Base-by-base conservation (phyloP, 2,888 invertebrate genomes). In the Drosophila algonquin region DNA sequence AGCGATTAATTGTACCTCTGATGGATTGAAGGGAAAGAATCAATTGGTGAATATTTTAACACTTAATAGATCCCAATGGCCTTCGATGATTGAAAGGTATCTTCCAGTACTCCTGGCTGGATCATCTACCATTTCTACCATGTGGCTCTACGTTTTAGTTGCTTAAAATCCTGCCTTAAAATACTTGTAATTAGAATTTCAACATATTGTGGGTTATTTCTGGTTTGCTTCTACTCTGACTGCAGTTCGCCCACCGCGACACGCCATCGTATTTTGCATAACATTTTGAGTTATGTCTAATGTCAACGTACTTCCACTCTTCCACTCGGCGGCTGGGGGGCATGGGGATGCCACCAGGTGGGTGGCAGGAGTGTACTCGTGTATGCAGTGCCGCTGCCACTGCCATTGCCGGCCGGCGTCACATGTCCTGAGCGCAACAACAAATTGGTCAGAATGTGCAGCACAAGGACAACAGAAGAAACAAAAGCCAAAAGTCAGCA, bases 221-320 rank as follows among this genome's bases (percentile, higher is more conserved):
- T 40, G 14, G 40, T 2, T 14, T 3, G 12, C 40, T 14, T 40
- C 40, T 5, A 14, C 14, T 45, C 67, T 50, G 18, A 40, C 44
- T 59, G 59, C 21, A 21, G 21, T 21, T 45, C 51, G 27, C 47
- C 55, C 58, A 52, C 40, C 30, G 24, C 63, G 40, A 77, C 88
- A 83, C 88, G 82, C 88, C 83, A 83, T 75, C 70, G 83, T 83
- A 64, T 73, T 75, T 75, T 73, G 75, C 87, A 69, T 65, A 76
- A 74, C 70, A 79, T 87, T 87, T 85, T 82, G 88, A 88, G 88
- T 85, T 76, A 87, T 85, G 86, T 70, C 84, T 84, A 81, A 89
- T 87, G 84, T 89, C 84, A 85, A 89, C 79, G 84, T 79, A 84
- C 89, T 87, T 65, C 72, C 75, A 67, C 68, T 55, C 68, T 53